Conservation (phyloP, 2,888 invertebrate genomes). For the Drosophila villosipedis region DNA sequence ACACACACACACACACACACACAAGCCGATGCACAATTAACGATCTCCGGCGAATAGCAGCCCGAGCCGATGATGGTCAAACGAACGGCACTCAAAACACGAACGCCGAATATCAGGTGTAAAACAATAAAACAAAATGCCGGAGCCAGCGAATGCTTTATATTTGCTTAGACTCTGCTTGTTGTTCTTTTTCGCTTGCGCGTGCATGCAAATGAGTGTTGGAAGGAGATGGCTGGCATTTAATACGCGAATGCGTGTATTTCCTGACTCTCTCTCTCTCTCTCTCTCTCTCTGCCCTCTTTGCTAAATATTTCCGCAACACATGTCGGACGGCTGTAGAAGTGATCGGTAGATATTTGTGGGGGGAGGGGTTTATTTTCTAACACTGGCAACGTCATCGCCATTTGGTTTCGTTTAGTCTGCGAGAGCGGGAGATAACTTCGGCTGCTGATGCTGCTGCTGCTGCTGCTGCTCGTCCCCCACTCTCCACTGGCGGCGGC, state of each 20-base stretch:
- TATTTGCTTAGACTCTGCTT: slow-evolving; percentile 16
- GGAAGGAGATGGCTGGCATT: slow-evolving; percentile 35
- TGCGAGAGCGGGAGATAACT: slow-evolving; percentile 25
- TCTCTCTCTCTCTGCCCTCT: slow-evolving; percentile 3
- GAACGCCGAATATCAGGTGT: slow-evolving; percentile 56
- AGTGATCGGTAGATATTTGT: background rate
- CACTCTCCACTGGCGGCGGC: slow-evolving; percentile 64
- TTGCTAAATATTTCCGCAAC: slow-evolving; percentile 78
- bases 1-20: slow-evolving; percentile 2
- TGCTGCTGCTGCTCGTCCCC: slow-evolving; percentile 21
- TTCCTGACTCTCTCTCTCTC: slow-evolving; percentile 35
- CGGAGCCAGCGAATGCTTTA: slow-evolving; percentile 19
- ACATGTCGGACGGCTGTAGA: slow-evolving; percentile 68
- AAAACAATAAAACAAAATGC: slow-evolving; percentile 63
- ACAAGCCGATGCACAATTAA: slow-evolving; percentile 26
- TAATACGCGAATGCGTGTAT: slow-evolving; percentile 22
- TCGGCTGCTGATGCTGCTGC: slow-evolving; percentile 18
- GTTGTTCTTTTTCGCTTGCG: slow-evolving; percentile 16
- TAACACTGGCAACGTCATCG: slow-evolving; percentile 42
- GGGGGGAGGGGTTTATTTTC: slow-evolving; percentile 21
- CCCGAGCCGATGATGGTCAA: slow-evolving; percentile 72
- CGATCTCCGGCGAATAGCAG: slow-evolving; percentile 73
- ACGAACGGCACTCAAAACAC: slow-evolving; percentile 39
- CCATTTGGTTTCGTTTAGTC: slow-evolving; percentile 83
- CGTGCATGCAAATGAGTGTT: slow-evolving; percentile 53